Percentiles rank a stretch among this genome's conserved stretches.
phyloP scores from a whole-genome alignment of 2,888 invertebrate genomes.

The Trachelus stipa region DNA sequence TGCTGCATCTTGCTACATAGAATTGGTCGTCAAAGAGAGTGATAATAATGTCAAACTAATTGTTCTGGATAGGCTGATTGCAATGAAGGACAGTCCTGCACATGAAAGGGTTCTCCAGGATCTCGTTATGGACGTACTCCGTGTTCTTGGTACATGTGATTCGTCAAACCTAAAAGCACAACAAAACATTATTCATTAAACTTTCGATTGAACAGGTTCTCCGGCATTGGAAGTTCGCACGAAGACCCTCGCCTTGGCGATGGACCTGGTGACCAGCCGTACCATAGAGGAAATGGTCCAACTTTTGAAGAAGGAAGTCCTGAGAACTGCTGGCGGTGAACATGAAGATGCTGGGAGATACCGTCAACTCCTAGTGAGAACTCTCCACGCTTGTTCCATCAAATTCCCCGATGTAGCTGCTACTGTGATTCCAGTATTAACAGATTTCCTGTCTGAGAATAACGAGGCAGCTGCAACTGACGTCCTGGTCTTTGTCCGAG shows the following conservation, averaged over 20 bases:
- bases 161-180: neutral
- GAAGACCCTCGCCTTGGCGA: constrained; percentile 84
- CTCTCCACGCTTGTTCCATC: constrained; percentile 92
- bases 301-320: constrained; percentile 91
- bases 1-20: constrained; percentile 98
- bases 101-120: constrained; percentile 90
- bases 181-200: neutral
- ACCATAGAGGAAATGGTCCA: constrained; percentile 97
- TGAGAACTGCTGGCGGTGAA: constrained; percentile 89
- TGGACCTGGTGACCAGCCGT: constrained; percentile 91
- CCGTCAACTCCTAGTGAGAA: constrained; percentile 93
- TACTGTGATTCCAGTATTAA: constrained; percentile 92
- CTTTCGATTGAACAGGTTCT: constrained; percentile 45
- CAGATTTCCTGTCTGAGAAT: constrained; percentile 92
- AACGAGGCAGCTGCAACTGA: constrained; percentile 92
- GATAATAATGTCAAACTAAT: constrained; percentile 99
- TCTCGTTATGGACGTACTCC: constrained; percentile 96
- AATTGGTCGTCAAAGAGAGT: constrained; percentile 98
- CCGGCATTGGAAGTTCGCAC: constrained; percentile 95
- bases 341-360: constrained; percentile 97
- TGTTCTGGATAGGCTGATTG: constrained; percentile 92
- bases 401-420: constrained; percentile 97
- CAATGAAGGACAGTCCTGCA: constrained; percentile 84
- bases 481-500: constrained; percentile 93
- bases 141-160: constrained; percentile 82